phyloP scores from a whole-genome alignment of 2,888 invertebrate genomes.

The Hofmannophila pseudospretella region DNA sequence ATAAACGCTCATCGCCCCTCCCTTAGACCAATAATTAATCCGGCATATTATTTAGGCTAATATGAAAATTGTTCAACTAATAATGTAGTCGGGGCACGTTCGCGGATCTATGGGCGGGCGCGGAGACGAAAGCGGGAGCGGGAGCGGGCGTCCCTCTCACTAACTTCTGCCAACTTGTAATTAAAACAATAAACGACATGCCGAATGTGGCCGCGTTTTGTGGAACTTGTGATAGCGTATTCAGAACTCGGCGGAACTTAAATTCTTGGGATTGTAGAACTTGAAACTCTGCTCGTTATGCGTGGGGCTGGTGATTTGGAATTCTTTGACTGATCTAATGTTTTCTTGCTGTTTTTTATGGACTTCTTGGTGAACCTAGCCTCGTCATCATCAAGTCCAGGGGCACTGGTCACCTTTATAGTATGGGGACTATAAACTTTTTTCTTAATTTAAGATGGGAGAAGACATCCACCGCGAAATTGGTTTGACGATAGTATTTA shows the following conservation, averaged over 20 bases:
- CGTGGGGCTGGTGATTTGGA: not conserved
- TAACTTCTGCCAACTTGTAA: constrained; percentile 5
- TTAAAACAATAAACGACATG: constrained; percentile 11
- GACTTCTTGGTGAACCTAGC: too few species aligned
- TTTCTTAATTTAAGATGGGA: too few species aligned
- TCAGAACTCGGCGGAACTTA: not conserved
- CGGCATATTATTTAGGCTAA: constrained; percentile 70
- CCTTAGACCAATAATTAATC: constrained; percentile 23
- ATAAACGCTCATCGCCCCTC: constrained; percentile 1
- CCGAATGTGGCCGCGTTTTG: constrained; percentile 4
- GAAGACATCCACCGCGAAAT: not conserved
- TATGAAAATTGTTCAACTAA: constrained; percentile 73
- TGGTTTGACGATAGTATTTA: not conserved
- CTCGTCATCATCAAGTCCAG: too few species aligned
- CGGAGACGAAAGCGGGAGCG: too few species aligned
- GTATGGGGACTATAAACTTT: too few species aligned
- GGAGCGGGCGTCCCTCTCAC: constrained; percentile 1
- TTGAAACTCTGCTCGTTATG: constrained; percentile 1
- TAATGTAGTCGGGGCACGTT: constrained; percentile 62
- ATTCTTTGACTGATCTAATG: not conserved
- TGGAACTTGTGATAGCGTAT: not conserved
- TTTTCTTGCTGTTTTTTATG: not conserved
- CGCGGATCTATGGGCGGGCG: not conserved
- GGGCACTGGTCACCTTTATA: too few species aligned
- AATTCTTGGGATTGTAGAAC: not conserved